Conservation (phyloP, 2,113 vertebrate genomes). For the Poicephalus gulielmi region DNA sequence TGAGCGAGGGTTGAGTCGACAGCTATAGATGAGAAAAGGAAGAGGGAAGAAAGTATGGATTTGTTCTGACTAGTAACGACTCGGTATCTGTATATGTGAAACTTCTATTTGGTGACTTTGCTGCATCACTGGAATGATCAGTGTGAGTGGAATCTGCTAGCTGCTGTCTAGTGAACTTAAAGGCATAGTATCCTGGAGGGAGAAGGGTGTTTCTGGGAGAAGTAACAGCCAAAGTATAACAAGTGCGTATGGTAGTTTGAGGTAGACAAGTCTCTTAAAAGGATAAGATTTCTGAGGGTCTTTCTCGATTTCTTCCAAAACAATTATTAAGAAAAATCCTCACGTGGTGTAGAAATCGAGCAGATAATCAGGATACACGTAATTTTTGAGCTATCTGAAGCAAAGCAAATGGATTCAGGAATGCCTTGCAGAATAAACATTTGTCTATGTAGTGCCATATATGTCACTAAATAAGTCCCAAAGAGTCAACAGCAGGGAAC, state of each 20-base stretch:
- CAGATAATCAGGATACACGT: background rate
- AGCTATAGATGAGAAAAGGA: background rate
- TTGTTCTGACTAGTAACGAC: background rate
- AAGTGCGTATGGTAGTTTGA: rapidly evolving
- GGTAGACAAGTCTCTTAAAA: background rate
- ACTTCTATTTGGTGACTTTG: background rate
- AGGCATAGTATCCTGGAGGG: background rate
- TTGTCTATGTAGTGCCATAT: background rate
- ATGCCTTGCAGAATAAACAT: background rate
- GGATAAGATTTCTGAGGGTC: background rate
- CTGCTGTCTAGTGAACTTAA: background rate
- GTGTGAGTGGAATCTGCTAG: background rate
- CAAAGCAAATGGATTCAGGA: rapidly evolving
- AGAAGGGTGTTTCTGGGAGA: background rate
- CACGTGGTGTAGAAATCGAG: background rate
- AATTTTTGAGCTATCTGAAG: background rate
- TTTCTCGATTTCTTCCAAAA: background rate
- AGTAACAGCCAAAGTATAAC: background rate
- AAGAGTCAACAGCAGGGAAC: background rate
- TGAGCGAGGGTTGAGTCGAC: background rate
- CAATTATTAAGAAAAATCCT: background rate
- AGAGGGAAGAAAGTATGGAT: background rate
- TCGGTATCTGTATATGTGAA: background rate
- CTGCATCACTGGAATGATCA: background rate
- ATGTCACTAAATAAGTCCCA: background rate